Evolutionary conservation across 2,888 invertebrate species (phyloP).

Genomic region (Patella ulyssiponensis): DNA sequence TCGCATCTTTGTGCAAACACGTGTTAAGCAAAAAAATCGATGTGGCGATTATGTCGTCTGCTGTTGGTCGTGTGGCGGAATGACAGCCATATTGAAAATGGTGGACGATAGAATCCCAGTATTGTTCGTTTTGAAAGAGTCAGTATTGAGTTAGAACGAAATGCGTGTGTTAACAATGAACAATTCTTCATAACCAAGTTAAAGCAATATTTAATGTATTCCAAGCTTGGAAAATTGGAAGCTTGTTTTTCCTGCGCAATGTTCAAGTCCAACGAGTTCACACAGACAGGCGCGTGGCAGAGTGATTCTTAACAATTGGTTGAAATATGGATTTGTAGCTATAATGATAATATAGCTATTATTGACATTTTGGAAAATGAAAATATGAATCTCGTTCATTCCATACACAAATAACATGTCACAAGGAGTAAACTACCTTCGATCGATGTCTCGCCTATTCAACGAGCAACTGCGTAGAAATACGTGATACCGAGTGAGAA

Average conservation of each 20-base stretch:
- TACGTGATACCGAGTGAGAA: neutral
- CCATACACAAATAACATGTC: too few relatives aligned
- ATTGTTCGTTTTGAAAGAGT: neutral
- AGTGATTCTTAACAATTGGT: neutral
- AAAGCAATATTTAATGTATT: constrained; percentile 3
- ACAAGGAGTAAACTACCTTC: too few relatives aligned
- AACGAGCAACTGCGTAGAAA: too few relatives aligned
- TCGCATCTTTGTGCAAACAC: constrained; percentile 10
- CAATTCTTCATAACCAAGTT: neutral
- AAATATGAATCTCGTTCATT: too few relatives aligned
- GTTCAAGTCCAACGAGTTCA: too few relatives aligned
- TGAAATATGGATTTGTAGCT: neutral
- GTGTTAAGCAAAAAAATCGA: constrained; percentile 3
- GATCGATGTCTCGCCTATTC: too few relatives aligned
- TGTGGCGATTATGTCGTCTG: constrained; percentile 7
- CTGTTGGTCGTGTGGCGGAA: constrained; percentile 5
- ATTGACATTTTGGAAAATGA: too few relatives aligned
- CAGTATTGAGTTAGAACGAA: neutral
- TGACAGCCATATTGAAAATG: constrained; percentile 9
- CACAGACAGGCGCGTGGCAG: neutral
- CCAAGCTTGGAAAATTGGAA: too few relatives aligned
- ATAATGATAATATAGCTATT: neutral
- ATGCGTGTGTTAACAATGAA: constrained; percentile 5
- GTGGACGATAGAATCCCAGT: neutral
- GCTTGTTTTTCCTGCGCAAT: too few relatives aligned